Percentiles rank a stretch among this genome's conserved stretches.
These are phyloP conservation scores for Apis cerana DNA, from an alignment of 1,140 invertebrate species.

Conservation along the genomic window DNA sequence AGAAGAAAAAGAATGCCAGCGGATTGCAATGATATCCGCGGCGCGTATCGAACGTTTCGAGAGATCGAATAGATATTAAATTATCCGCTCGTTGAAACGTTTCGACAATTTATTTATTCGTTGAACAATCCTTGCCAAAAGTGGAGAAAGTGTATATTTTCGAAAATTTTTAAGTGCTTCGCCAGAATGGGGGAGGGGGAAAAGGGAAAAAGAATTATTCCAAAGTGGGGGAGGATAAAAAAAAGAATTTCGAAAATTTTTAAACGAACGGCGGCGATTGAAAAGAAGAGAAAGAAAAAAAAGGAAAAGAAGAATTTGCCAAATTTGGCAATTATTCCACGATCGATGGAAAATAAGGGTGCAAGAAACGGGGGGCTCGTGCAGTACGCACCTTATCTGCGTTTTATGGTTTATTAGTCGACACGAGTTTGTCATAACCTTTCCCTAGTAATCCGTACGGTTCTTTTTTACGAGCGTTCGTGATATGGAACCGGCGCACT, in stretches of 20 bases:
- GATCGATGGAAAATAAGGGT: slow-evolving; percentile 11
- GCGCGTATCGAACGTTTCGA: neutral
- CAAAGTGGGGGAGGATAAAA: no score
- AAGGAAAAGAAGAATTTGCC: neutral
- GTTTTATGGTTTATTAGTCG: slow-evolving; percentile 58
- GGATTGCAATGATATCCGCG: neutral
- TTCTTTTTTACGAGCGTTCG: slow-evolving; percentile 39
- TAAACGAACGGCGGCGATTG: no score
- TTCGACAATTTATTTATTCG: neutral
- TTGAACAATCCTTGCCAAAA: neutral
- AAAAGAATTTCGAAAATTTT: no score
- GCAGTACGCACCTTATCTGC: slow-evolving; percentile 6
- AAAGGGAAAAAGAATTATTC: no score
- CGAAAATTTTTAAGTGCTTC: neutral
- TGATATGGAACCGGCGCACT: slow-evolving; percentile 24
- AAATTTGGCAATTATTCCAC: neutral
- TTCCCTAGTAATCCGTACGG: slow-evolving; percentile 39
- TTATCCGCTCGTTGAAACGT: neutral
- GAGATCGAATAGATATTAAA: slow-evolving; percentile 8
- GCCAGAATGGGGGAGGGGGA: no score
- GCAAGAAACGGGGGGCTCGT: neutral
- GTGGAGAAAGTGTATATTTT: neutral
- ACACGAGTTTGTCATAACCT: slow-evolving; percentile 46
- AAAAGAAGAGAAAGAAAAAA: neutral
- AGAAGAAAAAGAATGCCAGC: neutral